Percentiles rank a stretch among this genome's conserved stretches.
Conservation (phyloP, 2,797 vertebrate genomes). For the Melanitta fusca region DNA sequence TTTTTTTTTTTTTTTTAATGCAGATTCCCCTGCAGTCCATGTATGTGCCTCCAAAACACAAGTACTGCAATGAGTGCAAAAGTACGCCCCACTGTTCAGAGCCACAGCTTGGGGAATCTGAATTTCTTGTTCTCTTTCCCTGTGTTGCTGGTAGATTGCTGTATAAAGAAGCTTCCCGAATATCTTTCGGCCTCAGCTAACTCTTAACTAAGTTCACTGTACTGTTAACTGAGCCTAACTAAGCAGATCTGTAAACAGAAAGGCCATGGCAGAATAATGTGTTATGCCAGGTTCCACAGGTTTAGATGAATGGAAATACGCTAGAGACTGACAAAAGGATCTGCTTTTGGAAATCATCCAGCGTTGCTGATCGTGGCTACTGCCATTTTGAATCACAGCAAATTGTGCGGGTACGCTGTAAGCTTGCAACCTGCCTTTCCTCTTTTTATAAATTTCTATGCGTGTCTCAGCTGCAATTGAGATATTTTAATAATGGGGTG, state of each 20-base stretch:
- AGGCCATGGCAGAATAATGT: background rate
- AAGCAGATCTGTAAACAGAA: background rate
- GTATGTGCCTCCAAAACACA: background rate
- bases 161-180: fast-evolving
- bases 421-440: background rate
- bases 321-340: conserved; percentile 3
- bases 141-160: background rate
- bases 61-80: background rate
- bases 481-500: background rate
- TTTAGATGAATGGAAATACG: background rate
- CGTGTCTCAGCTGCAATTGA: background rate
- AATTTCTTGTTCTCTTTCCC: background rate
- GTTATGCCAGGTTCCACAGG: background rate
- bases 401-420: background rate
- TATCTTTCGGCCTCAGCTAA: background rate
- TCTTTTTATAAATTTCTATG: background rate
- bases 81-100: fast-evolving
- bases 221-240: background rate
- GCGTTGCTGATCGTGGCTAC: background rate
- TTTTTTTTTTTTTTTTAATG: too few relatives aligned
- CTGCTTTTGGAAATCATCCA: background rate
- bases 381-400: background rate
- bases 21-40: background rate
- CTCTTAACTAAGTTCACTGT: background rate
- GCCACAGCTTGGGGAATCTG: background rate